Evolutionary conservation across 2,113 vertebrate genomes (phyloP), one percentile per base, ranked within the genome.

Genomic region (Phoxinus phoxinus): DNA sequence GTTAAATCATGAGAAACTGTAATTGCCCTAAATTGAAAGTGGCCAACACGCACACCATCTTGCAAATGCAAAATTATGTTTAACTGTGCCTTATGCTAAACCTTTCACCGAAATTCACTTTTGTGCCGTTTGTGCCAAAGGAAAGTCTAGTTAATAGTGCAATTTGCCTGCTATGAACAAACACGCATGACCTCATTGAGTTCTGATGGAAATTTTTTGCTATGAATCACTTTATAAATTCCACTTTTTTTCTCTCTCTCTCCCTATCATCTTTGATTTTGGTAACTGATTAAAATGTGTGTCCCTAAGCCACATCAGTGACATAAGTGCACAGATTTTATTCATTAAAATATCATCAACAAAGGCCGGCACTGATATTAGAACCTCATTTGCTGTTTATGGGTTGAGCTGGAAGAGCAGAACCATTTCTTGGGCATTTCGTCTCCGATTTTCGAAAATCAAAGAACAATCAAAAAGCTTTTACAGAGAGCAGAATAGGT

Each of bases 271-370:
- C 79, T 90, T 87, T 87, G 84, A 86, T 81, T 86, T 81, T 85
- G 75, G 80, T 65, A 56, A 46, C 81, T 81, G 75, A 44, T 84
- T 76, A 51, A 86, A 89, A 88, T 56, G 79, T 61, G 23, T 82
- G 73, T 86, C 86, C 81, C 37, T 79, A 59, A 84, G 65, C 86
- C 86, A 91, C 85, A 88, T 90, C 83, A 75, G 59, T 89, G 77
- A 90, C 77, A 87, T 63, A 37, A 85, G 86, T 23, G 32, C 80
- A 61, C 89, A 88, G 25, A 86, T 90, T 87, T 83, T 86, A 87
- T 86, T 89, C 78, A 86, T 90, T 91, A 91, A 85, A 88, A 86
- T 71, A 77, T 79, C 84, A 85, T 78, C 73, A 87, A 88, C 71
- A 86, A 87, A 88, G 46, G 44, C 84, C 59, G 72, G 85, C 65